phyloP scores from a whole-genome alignment of 1,140 invertebrate species.

The Drosophila kanapiae region DNA sequence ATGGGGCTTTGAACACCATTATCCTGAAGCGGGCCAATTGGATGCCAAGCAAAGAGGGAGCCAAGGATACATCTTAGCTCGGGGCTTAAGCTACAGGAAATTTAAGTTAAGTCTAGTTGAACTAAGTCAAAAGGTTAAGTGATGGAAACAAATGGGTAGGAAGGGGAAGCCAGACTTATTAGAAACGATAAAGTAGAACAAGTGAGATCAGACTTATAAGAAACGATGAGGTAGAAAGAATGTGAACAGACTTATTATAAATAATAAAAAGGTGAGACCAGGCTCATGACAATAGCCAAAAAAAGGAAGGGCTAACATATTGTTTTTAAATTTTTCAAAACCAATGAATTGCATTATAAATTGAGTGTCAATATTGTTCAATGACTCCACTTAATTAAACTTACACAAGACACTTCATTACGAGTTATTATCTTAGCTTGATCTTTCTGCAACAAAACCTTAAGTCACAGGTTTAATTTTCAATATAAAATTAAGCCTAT shows the following conservation, averaged over 20 bases:
- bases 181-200: background rate
- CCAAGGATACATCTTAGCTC: slow-evolving; percentile 11
- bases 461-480: slow-evolving; percentile 4
- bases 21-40: slow-evolving; percentile 45
- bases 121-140: slow-evolving; percentile 2
- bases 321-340: too few relatives aligned
- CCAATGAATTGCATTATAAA: background rate
- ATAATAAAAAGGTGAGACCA: background rate
- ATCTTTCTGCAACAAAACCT: background rate
- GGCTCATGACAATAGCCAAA: too few relatives aligned
- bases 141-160: background rate
- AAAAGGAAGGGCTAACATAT: too few relatives aligned
- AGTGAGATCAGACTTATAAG: background rate
- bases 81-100: slow-evolving; percentile 8
- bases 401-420: background rate
- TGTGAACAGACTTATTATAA: background rate
- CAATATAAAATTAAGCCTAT: slow-evolving; percentile 12
- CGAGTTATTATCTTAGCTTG: too few relatives aligned
- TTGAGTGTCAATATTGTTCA: background rate
- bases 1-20: slow-evolving; percentile 35
- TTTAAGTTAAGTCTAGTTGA: slow-evolving; percentile 13
- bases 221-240: background rate
- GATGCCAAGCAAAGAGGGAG: slow-evolving; percentile 10
- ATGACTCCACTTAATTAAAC: slow-evolving; percentile 5
- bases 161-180: background rate